These are phyloP conservation scores for Resseliella maxima DNA, from an alignment of 2,888 invertebrate species.

Conservation along the genomic window DNA sequence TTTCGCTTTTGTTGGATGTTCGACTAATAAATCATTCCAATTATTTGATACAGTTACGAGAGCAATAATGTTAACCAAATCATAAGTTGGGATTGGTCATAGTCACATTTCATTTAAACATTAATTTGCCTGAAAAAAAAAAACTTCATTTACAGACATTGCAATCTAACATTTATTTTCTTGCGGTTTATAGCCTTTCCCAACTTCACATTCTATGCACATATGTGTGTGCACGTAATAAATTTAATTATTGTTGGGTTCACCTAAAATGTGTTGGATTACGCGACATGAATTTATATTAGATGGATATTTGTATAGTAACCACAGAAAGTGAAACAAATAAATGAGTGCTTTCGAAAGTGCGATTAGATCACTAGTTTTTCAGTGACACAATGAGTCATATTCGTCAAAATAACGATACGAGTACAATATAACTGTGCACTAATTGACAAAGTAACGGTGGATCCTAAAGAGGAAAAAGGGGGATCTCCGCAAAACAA, in stretches of 20 bases:
- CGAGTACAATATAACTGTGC: too few relatives aligned
- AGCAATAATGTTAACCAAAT: not conserved
- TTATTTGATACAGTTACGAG: not conserved
- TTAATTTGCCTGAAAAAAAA: not conserved
- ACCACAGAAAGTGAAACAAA: constrained; percentile 35
- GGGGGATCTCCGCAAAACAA: not conserved
- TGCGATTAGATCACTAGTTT: constrained; percentile 49
- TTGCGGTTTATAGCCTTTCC: not conserved
- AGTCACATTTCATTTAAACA: not conserved
- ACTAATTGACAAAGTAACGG: not conserved
- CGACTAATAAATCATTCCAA: constrained; percentile 2
- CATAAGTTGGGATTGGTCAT: not conserved
- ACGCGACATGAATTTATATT: not conserved
- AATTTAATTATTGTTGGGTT: not conserved
- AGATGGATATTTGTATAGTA: not conserved
- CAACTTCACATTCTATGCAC: not conserved
- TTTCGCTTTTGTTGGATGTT: constrained; percentile 26
- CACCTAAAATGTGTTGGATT: constrained; percentile 39
- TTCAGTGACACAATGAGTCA: constrained; percentile 18
- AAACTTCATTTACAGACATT: not conserved
- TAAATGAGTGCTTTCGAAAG: constrained; percentile 15
- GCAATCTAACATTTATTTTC: not conserved
- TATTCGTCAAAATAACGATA: too few relatives aligned
- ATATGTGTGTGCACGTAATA: not conserved
- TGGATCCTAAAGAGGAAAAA: not conserved